These are phyloP conservation scores for Sebastes matsubarae DNA, from an alignment of 2,797 vertebrate species.

Conservation along the genomic window DNA sequence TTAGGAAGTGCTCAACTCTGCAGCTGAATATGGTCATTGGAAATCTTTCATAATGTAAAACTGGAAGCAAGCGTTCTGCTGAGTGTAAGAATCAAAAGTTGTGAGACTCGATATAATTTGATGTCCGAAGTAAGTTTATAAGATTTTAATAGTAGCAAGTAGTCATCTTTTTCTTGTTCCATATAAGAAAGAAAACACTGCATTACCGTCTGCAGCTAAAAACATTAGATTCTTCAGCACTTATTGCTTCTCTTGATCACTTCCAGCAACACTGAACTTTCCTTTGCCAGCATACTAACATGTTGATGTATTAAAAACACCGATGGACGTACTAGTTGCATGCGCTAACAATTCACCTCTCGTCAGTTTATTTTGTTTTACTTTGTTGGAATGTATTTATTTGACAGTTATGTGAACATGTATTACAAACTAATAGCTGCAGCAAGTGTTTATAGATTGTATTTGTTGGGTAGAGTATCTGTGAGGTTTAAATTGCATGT, in stretches of 20 bases:
- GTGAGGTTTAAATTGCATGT: slow-evolving; percentile 11
- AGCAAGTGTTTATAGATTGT: background rate
- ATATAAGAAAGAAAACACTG: background rate
- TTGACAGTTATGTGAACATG: slow-evolving; percentile 6
- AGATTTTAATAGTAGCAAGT: background rate
- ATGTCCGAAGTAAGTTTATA: background rate
- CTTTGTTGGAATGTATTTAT: slow-evolving; percentile 4
- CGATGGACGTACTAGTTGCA: slow-evolving; percentile 16
- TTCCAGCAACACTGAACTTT: slow-evolving; percentile 7
- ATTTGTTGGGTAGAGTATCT: background rate
- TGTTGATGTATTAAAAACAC: background rate
- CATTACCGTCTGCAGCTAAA: background rate
- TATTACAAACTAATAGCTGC: slow-evolving; percentile 2
- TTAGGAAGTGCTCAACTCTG: background rate
- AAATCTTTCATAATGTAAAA: background rate
- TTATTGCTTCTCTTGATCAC: background rate
- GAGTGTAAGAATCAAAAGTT: background rate
- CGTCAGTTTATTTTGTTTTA: background rate
- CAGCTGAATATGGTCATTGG: background rate
- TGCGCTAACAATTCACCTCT: slow-evolving; percentile 13
- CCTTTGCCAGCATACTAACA: background rate
- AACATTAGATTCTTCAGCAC: background rate
- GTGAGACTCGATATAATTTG: background rate
- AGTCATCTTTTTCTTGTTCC: background rate
- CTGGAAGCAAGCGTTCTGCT: background rate